phyloP scores from a whole-genome alignment of 1,140 invertebrate genomes.

The Trichomalopsis sarcophagae region DNA sequence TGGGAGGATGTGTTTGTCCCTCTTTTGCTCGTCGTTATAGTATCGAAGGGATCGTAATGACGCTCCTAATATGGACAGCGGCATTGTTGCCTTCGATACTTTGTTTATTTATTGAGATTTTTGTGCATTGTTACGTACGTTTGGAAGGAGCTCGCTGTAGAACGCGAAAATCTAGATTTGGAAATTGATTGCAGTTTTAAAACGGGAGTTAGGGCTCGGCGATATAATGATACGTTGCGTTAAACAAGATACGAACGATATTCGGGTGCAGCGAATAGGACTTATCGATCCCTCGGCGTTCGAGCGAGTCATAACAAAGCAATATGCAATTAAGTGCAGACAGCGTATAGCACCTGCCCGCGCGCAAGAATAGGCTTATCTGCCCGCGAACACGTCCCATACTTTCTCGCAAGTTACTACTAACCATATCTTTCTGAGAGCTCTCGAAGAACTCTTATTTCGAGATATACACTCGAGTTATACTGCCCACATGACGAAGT shows the following conservation, averaged over 20 bases:
- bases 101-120: too few species aligned
- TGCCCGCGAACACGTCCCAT: slow-evolving; percentile 5
- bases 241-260: neutral
- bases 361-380: slow-evolving; percentile 9
- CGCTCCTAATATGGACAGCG: slow-evolving; percentile 23
- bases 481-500: neutral
- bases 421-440: neutral
- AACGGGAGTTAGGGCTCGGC: neutral
- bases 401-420: slow-evolving; percentile 16
- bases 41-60: neutral
- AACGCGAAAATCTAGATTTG: too few species aligned
- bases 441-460: slow-evolving; percentile 22
- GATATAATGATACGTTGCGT: neutral
- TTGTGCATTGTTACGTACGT: too few species aligned
- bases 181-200: neutral
- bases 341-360: neutral
- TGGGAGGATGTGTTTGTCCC: neutral
- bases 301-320: neutral
- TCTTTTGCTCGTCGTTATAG: neutral
- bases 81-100: slow-evolving; percentile 3
- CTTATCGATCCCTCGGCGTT: neutral
- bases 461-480: neutral
- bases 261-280: neutral
- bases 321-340: neutral
- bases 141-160: too few species aligned